These are phyloP conservation scores for Amphilophus citrinellus DNA, from an alignment of 2,113 vertebrate species.

Conservation along the genomic window DNA sequence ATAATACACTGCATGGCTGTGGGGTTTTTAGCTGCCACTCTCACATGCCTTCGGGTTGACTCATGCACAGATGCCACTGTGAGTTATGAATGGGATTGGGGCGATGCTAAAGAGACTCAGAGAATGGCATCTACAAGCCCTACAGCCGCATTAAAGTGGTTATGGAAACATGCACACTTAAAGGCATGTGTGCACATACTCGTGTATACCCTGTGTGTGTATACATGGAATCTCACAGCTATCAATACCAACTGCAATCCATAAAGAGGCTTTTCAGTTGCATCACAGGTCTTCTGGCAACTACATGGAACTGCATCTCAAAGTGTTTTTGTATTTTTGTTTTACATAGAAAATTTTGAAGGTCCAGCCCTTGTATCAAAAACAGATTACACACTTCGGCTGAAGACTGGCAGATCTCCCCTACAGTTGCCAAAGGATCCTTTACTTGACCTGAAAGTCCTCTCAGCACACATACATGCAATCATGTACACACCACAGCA, in stretches of 20 bases:
- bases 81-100: not conserved
- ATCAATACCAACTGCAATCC: conserved; percentile 28
- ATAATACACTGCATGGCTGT: conserved; percentile 8
- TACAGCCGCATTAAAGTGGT: not conserved
- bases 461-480: conserved; percentile 33
- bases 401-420: conserved; percentile 10
- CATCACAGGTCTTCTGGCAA: conserved; percentile 57
- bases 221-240: conserved; percentile 38
- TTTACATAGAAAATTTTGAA: not conserved
- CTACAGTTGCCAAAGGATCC: conserved; percentile 25
- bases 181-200: conserved; percentile 31
- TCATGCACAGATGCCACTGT: not conserved
- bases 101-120: not conserved
- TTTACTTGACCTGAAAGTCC: conserved; percentile 39
- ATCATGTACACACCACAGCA: conserved; percentile 36
- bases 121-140: not conserved
- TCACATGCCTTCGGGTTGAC: not conserved
- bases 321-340: not conserved
- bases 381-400: not conserved
- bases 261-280: conserved; percentile 51
- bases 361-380: too few relatives aligned
- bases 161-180: conserved; percentile 24
- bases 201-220: conserved; percentile 34
- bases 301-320: not conserved
- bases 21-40: conserved; percentile 24